Conservation (phyloP, 2,797 vertebrate genomes). For the Cottoperca gobio region DNA sequence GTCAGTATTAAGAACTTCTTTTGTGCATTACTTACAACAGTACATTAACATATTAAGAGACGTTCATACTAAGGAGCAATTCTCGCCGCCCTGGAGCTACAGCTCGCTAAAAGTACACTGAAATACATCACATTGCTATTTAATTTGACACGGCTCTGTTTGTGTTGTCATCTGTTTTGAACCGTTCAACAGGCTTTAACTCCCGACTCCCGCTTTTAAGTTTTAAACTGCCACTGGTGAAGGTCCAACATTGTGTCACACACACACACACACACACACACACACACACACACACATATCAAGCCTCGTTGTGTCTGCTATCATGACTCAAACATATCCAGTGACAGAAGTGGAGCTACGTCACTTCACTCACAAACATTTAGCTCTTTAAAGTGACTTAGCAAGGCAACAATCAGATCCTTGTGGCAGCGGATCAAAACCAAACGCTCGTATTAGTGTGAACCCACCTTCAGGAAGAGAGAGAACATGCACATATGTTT, state of each 20-base stretch:
- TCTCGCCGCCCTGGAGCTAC: slow-evolving; percentile 24
- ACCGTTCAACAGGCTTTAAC: not conserved
- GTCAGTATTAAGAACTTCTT: slow-evolving; percentile 61
- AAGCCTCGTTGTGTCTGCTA: not conserved
- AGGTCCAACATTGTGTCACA: slow-evolving; percentile 7
- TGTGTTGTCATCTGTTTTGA: slow-evolving; percentile 18
- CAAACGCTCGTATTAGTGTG: not conserved
- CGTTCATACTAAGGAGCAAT: slow-evolving; percentile 25
- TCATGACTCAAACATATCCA: no score
- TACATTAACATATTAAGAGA: slow-evolving; percentile 44
- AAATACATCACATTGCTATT: slow-evolving; percentile 1
- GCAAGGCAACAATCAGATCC: slow-evolving; percentile 7
- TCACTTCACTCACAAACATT: slow-evolving; percentile 2
- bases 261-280: no score
- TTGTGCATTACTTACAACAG: slow-evolving; percentile 43
- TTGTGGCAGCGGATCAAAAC: slow-evolving; percentile 31
- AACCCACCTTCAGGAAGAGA: slow-evolving; percentile 25
- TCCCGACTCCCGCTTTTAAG: slow-evolving; percentile 1
- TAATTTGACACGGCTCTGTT: slow-evolving; percentile 6
- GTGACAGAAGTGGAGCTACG: not conserved
- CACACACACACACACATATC: not conserved
- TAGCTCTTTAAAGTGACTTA: not conserved
- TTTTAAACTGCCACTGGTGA: not conserved
- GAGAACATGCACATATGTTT: slow-evolving; percentile 8
- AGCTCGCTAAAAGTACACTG: not conserved